phyloP scores from a whole-genome alignment of 2,888 invertebrate genomes.

The Drosophila merina region DNA sequence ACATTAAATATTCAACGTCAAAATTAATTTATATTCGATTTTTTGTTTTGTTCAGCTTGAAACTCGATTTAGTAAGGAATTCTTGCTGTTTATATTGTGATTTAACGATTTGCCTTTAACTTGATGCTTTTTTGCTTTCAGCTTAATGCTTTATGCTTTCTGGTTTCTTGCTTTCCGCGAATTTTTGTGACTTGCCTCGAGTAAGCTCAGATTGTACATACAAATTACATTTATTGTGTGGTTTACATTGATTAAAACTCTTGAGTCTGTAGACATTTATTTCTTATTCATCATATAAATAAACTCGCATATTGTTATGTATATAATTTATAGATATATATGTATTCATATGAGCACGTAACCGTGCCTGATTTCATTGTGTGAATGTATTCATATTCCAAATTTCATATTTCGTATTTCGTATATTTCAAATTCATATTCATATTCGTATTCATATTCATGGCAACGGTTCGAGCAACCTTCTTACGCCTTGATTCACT shows the following conservation, averaged over 20 bases:
- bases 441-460: slow-evolving; percentile 7
- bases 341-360: slow-evolving; percentile 6
- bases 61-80: slow-evolving; percentile 29
- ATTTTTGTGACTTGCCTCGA: slow-evolving; percentile 25
- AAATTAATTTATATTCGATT: slow-evolving; percentile 41
- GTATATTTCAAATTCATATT: slow-evolving; percentile 3
- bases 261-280: slow-evolving; percentile 39
- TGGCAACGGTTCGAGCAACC: slow-evolving; percentile 10
- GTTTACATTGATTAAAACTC: slow-evolving; percentile 45
- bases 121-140: slow-evolving; percentile 1
- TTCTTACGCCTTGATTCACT: no score
- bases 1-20: slow-evolving; percentile 47
- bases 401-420: not conserved
- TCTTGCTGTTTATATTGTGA: not conserved
- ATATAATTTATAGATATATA: not conserved
- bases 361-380: slow-evolving; percentile 24
- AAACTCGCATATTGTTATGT: slow-evolving; percentile 33
- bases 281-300: slow-evolving; percentile 25
- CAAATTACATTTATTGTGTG: slow-evolving; percentile 51
- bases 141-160: not conserved
- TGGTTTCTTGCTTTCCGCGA: not conserved
- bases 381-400: not conserved
- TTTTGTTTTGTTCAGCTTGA: slow-evolving; percentile 1
- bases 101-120: no score
- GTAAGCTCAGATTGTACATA: slow-evolving; percentile 68